Conservation (phyloP, 1,140 invertebrate genomes). For the Lithobius niger region DNA sequence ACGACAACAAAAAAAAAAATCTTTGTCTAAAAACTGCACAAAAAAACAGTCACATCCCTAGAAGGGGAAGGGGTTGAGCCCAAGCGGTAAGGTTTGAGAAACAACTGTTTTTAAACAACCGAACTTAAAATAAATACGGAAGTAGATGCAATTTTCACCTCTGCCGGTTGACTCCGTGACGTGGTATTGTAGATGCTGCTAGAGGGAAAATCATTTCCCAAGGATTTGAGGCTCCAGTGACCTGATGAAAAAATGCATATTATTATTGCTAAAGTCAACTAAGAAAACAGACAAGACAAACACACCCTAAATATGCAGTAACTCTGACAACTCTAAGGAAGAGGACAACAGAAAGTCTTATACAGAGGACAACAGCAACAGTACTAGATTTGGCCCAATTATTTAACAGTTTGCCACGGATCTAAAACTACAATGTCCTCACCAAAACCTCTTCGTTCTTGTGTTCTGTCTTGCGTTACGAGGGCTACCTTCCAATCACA, state of each 20-base stretch:
- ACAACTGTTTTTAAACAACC: neutral
- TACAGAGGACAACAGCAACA: no score
- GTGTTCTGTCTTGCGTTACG: no score
- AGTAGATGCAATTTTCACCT: conserved; percentile 12
- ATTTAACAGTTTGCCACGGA: no score
- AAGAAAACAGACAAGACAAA: neutral
- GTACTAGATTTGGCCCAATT: no score
- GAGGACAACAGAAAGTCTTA: no score
- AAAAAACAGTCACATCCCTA: neutral
- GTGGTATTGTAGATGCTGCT: conserved; percentile 18
- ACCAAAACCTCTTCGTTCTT: no score
- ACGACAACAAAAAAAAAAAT: conserved; percentile 3
- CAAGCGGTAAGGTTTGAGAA: neutral
- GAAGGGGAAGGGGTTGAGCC: no score
- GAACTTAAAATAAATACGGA: neutral
- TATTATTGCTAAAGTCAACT: neutral
- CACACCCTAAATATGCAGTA: neutral
- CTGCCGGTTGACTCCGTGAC: conserved; percentile 16
- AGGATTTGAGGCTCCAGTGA: conserved; percentile 2
- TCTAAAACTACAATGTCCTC: no score
- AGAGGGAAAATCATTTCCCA: conserved; percentile 10
- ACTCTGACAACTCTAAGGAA: neutral
- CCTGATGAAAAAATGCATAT: conserved; percentile 1
- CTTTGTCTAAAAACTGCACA: neutral
- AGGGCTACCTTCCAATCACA: no score